phyloP scores from a whole-genome alignment of 2,113 vertebrate genomes.

The Ellobius talpinus region DNA sequence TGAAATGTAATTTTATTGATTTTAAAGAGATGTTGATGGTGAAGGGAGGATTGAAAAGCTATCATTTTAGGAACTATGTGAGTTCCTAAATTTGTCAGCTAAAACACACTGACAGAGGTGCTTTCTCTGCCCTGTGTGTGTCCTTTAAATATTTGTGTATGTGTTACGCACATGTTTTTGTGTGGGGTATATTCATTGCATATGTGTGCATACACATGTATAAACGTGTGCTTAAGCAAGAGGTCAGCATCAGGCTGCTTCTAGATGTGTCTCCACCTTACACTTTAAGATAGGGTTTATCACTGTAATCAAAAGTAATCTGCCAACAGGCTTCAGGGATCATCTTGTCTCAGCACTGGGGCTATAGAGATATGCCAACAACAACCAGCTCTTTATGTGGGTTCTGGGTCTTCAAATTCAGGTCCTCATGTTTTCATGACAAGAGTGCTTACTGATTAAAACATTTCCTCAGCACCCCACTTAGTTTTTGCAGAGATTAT shows the following conservation, averaged over 20 bases:
- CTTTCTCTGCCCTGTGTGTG: background rate
- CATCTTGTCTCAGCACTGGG: background rate
- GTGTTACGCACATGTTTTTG: background rate
- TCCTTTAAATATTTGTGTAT: background rate
- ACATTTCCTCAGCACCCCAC: background rate
- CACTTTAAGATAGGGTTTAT: background rate
- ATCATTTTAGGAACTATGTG: background rate
- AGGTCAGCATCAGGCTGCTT: background rate
- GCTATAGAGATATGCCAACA: background rate
- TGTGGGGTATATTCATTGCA: background rate
- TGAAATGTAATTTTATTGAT: conserved; percentile 24
- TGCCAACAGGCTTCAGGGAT: background rate
- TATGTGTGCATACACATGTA: too few species aligned
- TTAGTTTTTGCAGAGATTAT: background rate
- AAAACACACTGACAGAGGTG: background rate
- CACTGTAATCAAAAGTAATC: too few species aligned
- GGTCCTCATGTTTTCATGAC: background rate
- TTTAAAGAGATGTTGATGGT: background rate
- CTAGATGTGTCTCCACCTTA: background rate
- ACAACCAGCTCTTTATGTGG: background rate
- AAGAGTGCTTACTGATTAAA: background rate
- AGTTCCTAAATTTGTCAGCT: background rate
- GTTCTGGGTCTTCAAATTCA: background rate
- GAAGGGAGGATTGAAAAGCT: background rate
- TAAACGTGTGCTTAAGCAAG: background rate